Percentiles rank a stretch among this genome's conserved stretches.
Evolutionary conservation across 2,888 invertebrate genomes (phyloP).

Genomic region (Lamellibrachia columna): DNA sequence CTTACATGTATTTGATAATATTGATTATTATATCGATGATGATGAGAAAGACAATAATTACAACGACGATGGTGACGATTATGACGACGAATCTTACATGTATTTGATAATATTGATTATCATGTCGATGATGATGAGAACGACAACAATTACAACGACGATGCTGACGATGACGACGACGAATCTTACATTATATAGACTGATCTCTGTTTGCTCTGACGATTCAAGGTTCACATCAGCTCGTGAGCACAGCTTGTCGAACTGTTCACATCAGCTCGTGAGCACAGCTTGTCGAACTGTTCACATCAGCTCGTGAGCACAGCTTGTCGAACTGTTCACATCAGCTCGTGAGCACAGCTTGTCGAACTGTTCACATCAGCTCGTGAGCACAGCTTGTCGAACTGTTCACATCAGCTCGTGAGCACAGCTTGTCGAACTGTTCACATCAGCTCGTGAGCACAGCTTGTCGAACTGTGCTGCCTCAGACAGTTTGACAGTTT

Average conservation of each 20-base stretch:
- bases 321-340: background rate
- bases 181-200: no score
- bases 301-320: background rate
- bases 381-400: background rate
- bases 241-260: background rate
- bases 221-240: background rate
- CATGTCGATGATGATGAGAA: no score
- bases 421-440: background rate
- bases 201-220: no score
- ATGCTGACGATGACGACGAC: no score
- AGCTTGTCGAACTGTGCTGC: background rate
- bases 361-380: background rate
- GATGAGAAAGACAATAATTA: no score
- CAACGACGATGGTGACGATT: no score
- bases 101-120: no score
- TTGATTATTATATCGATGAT: no score
- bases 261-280: background rate
- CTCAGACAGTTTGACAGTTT: background rate
- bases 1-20: no score
- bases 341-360: background rate
- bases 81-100: no score
- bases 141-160: no score
- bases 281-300: background rate
- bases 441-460: background rate
- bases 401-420: background rate